phyloP scores from a whole-genome alignment of 2,113 vertebrate genomes.

The Trematocara marginatum region DNA sequence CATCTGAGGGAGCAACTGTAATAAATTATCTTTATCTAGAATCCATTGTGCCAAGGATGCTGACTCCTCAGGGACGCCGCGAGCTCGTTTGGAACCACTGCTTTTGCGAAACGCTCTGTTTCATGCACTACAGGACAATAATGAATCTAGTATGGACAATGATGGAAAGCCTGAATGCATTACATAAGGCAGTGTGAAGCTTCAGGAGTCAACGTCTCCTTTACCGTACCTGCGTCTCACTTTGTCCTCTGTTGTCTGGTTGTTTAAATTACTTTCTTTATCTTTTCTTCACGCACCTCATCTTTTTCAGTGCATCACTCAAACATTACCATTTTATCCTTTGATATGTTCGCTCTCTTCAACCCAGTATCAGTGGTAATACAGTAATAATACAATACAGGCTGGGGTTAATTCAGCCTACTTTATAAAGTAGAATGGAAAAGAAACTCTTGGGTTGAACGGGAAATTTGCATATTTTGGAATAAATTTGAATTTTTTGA shows the following conservation, averaged over 20 bases:
- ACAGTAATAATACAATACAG: not conserved
- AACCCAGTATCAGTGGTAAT: not conserved
- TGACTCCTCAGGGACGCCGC: conserved; percentile 24
- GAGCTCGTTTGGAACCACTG: not conserved
- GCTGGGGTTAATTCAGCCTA: not conserved
- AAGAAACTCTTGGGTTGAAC: not conserved
- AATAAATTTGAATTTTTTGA: not conserved
- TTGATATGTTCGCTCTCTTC: not conserved
- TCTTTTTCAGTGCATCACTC: not conserved
- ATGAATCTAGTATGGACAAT: conserved; percentile 8
- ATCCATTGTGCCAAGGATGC: conserved; percentile 46
- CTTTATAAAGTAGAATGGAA: not conserved
- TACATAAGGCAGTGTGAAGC: not conserved
- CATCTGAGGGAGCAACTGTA: conserved; percentile 26
- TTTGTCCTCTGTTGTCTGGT: not conserved
- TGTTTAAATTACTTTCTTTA: not conserved
- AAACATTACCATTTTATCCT: not conserved
- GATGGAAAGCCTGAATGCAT: not conserved
- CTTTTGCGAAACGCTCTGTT: conserved; percentile 12
- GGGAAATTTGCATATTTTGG: not conserved
- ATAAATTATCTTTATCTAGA: conserved; percentile 66
- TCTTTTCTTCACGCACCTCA: not conserved
- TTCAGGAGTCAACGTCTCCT: not conserved
- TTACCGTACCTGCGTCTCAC: not conserved
- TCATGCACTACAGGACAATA: conserved; percentile 1